Conservation (phyloP, 2,888 invertebrate genomes). For the Torymus texanus region DNA sequence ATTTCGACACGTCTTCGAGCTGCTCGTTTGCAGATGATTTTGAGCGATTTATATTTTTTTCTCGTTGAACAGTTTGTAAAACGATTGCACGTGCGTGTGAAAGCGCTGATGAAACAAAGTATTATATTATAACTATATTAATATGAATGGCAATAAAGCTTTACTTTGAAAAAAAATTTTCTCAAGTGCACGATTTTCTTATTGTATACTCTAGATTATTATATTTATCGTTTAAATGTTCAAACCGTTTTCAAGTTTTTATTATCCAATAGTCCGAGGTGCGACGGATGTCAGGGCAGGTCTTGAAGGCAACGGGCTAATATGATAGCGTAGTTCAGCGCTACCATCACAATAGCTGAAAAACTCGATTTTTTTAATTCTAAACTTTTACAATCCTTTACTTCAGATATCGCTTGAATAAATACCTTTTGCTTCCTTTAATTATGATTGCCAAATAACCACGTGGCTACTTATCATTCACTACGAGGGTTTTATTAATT, state of each 20-base stretch:
- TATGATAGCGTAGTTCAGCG: not conserved
- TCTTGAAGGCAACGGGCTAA: slow-evolving; percentile 57
- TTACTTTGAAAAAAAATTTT: slow-evolving; percentile 61
- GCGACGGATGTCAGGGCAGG: slow-evolving; percentile 67
- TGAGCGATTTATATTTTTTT: slow-evolving; percentile 36
- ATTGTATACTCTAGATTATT: slow-evolving; percentile 12
- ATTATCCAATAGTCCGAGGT: slow-evolving; percentile 29
- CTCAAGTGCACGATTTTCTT: slow-evolving; percentile 43
- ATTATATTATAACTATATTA: slow-evolving; percentile 60
- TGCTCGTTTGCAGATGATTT: slow-evolving; percentile 28
- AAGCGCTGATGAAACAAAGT: slow-evolving; percentile 41
- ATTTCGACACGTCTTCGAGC: slow-evolving; percentile 18
- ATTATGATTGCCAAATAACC: no score
- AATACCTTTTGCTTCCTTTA: not conserved
- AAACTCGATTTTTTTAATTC: slow-evolving; percentile 5
- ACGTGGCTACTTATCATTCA: no score
- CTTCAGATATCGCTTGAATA: not conserved
- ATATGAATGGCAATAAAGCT: slow-evolving; percentile 69
- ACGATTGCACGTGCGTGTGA: slow-evolving; percentile 15
- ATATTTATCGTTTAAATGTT: slow-evolving; percentile 3
- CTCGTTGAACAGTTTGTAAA: slow-evolving; percentile 34
- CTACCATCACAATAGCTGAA: not conserved
- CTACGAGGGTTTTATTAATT: no score
- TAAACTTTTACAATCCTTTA: not conserved
- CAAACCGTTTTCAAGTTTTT: slow-evolving; percentile 21